Percentiles rank a stretch among this genome's conserved stretches.
Conservation (phyloP, 1,140 invertebrate species). For the Onthophagus taurus region DNA sequence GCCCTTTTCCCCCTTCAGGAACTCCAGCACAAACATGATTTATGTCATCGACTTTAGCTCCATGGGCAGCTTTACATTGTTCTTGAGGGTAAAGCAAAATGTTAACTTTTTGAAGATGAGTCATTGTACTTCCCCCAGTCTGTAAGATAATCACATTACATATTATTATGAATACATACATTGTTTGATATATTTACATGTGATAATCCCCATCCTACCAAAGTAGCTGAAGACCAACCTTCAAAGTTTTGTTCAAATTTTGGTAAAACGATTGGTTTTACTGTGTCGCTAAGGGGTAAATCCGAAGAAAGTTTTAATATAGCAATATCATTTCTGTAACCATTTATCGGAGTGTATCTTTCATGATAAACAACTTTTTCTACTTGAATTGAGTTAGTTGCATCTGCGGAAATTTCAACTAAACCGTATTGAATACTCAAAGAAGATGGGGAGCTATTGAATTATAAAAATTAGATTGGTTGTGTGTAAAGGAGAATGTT, state of each 20-base stretch:
- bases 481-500: not conserved
- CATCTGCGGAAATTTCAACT: not conserved
- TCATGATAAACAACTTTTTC: not conserved
- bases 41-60: slow-evolving; percentile 20
- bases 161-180: no score
- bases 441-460: not conserved
- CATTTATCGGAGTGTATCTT: not conserved
- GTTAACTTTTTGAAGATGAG: slow-evolving; percentile 34
- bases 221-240: not conserved
- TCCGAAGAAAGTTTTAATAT: slow-evolving; percentile 6
- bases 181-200: slow-evolving; percentile 15
- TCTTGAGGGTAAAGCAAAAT: slow-evolving; percentile 32
- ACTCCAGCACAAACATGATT: slow-evolving; percentile 34
- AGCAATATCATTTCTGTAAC: slow-evolving; percentile 6
- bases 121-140: no score
- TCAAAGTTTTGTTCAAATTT: not conserved
- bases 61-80: slow-evolving; percentile 32
- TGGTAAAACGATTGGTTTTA: slow-evolving; percentile 9
- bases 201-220: slow-evolving; percentile 13
- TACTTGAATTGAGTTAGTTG: not conserved
- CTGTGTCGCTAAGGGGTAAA: not conserved
- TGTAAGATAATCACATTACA: no score
- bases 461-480: no score
- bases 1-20: slow-evolving; percentile 36
- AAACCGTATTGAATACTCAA: not conserved